A percentile compares a stretch with the other conserved stretches of the same genome.
Conservation (phyloP, 2,888 invertebrate genomes). For the Noctua comes region DNA sequence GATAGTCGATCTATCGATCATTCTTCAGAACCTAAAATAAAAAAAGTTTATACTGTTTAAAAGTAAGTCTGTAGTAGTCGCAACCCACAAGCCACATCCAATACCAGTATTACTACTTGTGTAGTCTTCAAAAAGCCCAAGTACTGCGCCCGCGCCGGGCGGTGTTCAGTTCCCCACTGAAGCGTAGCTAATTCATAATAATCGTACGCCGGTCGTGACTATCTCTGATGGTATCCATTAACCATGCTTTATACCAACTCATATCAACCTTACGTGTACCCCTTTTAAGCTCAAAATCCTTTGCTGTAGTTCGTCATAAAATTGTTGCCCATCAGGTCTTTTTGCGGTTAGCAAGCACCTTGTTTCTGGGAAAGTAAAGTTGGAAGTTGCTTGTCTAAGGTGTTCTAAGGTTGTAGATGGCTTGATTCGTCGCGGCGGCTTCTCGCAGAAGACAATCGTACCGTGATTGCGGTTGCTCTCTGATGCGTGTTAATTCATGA, state of each 20-base stretch:
- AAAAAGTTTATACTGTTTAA: not conserved
- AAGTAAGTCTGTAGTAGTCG: constrained; percentile 25
- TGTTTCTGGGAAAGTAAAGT: constrained; percentile 26
- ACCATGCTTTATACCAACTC: constrained; percentile 35
- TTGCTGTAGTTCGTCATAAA: constrained; percentile 24
- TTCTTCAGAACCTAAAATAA: not conserved
- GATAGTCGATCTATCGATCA: not conserved
- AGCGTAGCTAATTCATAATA: constrained; percentile 84
- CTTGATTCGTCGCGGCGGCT: constrained; percentile 74
- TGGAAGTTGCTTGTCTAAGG: constrained; percentile 31
- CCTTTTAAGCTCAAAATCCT: constrained; percentile 39
- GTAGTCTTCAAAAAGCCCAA: constrained; percentile 46
- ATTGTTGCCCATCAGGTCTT: constrained; percentile 24
- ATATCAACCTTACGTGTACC: constrained; percentile 39
- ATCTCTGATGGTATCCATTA: constrained; percentile 68
- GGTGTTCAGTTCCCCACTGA: constrained; percentile 65
- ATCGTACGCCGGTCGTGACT: constrained; percentile 76
- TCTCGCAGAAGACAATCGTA: constrained; percentile 74
- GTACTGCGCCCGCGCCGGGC: constrained; percentile 52
- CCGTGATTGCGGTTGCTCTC: constrained; percentile 75
- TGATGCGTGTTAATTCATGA: constrained; percentile 74
- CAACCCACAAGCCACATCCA: not conserved
- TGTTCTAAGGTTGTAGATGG: constrained; percentile 52
- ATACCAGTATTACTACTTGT: constrained; percentile 48
- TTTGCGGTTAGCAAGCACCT: constrained; percentile 34